Conservation (phyloP, 1,140 invertebrate genomes). For the Scaptomyza montana region DNA sequence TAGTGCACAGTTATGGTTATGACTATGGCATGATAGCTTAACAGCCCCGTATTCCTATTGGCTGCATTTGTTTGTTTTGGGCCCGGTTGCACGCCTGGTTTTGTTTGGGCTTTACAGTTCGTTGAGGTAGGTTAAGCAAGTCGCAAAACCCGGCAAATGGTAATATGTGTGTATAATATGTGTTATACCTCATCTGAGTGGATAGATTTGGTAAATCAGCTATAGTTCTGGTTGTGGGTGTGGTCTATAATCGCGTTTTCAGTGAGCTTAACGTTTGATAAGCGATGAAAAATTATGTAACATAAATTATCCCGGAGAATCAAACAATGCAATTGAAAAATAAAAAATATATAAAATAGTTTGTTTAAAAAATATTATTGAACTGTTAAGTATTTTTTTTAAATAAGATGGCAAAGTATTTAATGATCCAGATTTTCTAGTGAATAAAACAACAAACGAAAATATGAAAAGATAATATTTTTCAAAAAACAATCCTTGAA, state of each 20-base stretch:
- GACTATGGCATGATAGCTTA: constrained; percentile 65
- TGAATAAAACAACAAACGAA: too few relatives aligned
- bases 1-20: constrained; percentile 63
- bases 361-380: too few relatives aligned
- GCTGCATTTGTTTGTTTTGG: constrained; percentile 72
- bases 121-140: constrained; percentile 76
- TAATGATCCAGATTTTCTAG: too few relatives aligned
- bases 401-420: too few relatives aligned
- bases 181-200: constrained; percentile 14
- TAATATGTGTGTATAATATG: constrained; percentile 31
- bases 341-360: neutral
- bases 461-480: too few relatives aligned
- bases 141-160: constrained; percentile 5
- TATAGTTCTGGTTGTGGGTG: constrained; percentile 14
- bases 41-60: constrained; percentile 59
- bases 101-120: constrained; percentile 22
- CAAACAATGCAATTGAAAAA: neutral
- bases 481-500: too few relatives aligned
- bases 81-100: neutral
- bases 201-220: constrained; percentile 40
- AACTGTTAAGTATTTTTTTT: too few relatives aligned
- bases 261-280: constrained; percentile 10
- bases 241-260: constrained; percentile 26
- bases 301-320: neutral
- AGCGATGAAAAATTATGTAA: neutral